Conservation (phyloP, 2,888 invertebrate genomes). For the Sminthurides aquaticus region DNA sequence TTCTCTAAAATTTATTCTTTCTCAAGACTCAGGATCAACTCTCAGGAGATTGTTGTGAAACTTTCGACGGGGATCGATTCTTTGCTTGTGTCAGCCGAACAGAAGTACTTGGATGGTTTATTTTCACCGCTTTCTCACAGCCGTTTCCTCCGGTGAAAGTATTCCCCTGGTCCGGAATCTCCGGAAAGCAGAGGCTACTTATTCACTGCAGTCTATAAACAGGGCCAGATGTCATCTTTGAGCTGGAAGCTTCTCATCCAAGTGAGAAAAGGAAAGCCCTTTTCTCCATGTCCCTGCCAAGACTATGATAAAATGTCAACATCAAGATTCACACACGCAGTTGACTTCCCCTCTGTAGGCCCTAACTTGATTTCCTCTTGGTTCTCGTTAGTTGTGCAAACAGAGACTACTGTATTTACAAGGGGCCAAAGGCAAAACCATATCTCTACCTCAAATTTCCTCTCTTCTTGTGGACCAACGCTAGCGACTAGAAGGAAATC, state of each 20-base stretch:
- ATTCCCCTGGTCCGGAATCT: not conserved
- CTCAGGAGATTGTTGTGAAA: conserved; percentile 36
- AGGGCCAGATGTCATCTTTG: not conserved
- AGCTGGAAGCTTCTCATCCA: not conserved
- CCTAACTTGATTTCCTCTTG: conserved; percentile 44
- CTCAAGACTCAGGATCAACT: conserved; percentile 21
- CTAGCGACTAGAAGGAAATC: not conserved
- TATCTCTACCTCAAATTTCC: conserved; percentile 27
- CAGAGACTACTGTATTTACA: conserved; percentile 40
- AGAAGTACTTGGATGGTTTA: not conserved
- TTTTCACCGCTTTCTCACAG: not conserved
- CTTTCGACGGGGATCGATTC: conserved; percentile 35
- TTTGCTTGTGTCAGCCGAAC: not conserved
- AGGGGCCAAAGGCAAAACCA: conserved; percentile 35
- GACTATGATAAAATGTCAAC: conserved; percentile 43
- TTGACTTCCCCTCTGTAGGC: conserved; percentile 41
- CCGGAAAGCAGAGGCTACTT: too few relatives aligned
- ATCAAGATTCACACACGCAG: conserved; percentile 37
- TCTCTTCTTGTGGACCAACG: not conserved
- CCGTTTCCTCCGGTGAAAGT: not conserved
- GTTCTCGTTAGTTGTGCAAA: conserved; percentile 45
- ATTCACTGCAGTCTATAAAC: not conserved
- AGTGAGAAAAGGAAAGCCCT: not conserved
- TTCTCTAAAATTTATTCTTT: not conserved
- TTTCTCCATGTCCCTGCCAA: not conserved